Evolutionary conservation across 2,888 invertebrate genomes (phyloP).

Genomic region (Pseudanteris insignis): DNA sequence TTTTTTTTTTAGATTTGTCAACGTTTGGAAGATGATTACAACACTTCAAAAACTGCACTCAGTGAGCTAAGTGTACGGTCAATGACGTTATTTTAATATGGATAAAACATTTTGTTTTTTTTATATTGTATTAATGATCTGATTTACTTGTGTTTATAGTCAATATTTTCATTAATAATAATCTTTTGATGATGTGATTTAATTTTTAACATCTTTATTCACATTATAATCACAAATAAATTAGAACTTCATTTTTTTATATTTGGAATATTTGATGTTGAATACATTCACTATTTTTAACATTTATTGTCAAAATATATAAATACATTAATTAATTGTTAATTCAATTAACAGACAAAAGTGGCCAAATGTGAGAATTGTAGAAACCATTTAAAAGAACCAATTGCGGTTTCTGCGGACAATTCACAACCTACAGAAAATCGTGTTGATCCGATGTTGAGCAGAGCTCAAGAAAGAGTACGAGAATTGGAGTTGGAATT

Average conservation of each 20-base stretch:
- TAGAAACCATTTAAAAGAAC: constrained; percentile 52
- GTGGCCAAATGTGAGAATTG: constrained; percentile 71
- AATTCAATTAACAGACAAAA: constrained; percentile 65
- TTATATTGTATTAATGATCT: no score
- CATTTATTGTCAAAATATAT: no score
- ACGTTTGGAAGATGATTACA: constrained; percentile 83
- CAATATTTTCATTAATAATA: no score
- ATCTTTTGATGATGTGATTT: no score
- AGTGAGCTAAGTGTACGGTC: constrained; percentile 74
- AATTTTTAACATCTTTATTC: no score
- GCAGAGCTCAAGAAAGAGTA: constrained; percentile 74
- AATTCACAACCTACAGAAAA: constrained; percentile 57
- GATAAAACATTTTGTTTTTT: no score
- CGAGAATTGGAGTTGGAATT: constrained; percentile 93
- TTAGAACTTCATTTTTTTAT: constrained; percentile 1
- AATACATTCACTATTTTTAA: no score
- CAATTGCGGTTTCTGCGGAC: constrained; percentile 52
- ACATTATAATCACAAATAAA: no score
- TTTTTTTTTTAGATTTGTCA: constrained; percentile 81
- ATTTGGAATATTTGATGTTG: no score
- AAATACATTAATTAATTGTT: background rate
- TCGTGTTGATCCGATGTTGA: constrained; percentile 60
- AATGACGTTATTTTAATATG: no score
- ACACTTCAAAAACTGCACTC: constrained; percentile 72
- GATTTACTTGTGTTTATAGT: no score